phyloP scores from a whole-genome alignment of 2,113 vertebrate species.

The Chaetodon auriga region DNA sequence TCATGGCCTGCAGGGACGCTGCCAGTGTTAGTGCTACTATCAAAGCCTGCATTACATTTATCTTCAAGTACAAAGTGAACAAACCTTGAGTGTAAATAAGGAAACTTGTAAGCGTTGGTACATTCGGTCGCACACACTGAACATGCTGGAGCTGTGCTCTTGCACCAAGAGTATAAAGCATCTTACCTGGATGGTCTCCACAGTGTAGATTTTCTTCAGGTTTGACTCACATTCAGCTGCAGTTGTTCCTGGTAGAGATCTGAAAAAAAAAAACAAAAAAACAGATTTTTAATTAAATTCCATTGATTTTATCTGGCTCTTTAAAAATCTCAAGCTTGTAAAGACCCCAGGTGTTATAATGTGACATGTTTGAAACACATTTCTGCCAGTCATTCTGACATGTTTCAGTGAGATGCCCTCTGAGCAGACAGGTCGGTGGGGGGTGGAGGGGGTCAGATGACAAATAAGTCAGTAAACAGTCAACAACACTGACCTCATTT shows the following conservation, averaged over 20 bases:
- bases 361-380: not conserved
- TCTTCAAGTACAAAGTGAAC: not conserved
- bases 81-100: not conserved
- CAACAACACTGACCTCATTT: constrained; percentile 79
- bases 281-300: not conserved
- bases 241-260: constrained; percentile 95
- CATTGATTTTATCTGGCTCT: not conserved
- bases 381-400: not conserved
- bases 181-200: constrained; percentile 93
- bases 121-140: not conserved
- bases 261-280: constrained; percentile 55
- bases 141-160: not conserved
- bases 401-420: constrained; percentile 13
- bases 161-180: not conserved
- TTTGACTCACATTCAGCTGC: constrained; percentile 96
- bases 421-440: constrained; percentile 31
- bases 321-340: not conserved
- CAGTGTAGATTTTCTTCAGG: constrained; percentile 95
- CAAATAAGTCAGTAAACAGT: constrained; percentile 74
- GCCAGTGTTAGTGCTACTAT: not conserved
- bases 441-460: constrained; percentile 54
- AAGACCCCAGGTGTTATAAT: not conserved
- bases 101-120: not conserved
- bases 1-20: too few species aligned
- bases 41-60: not conserved